Evolutionary conservation across 2,797 vertebrate species (phyloP), one percentile per base, ranked within the genome.

Genomic region (Prionace glauca): DNA sequence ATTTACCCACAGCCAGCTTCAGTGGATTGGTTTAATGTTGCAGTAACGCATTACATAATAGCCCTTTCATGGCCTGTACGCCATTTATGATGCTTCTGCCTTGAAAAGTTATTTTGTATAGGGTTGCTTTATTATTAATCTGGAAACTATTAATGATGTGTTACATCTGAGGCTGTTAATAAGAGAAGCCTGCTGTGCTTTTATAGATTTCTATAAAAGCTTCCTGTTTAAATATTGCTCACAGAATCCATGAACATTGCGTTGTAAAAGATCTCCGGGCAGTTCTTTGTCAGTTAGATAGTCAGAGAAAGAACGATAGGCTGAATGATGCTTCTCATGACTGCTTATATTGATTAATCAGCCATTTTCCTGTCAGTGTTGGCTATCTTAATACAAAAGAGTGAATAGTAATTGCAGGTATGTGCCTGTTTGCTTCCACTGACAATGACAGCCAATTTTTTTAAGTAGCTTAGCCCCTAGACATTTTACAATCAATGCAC

Each of bases 401-500:
- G 90, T 92, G 36, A 67, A 69, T 36, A 3, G 65, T 41, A 92
- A 92, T 67, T 92, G 90, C 65, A 69, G n/a, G 90, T 45, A 92
- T 67, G 36, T 69, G 65, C 90, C 45, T 67, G 20, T 65, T 92
- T 92, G 62, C 90, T 92, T 92, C 90, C 62, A 92, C 90, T 92
- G 65, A 20, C 90, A 92, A 36, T 26, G 90, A 69, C 62, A 41
- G 90, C n/a, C 62, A 92, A 88, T 41, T 92, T 69, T 92, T 92
- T 92, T 24, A 92, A 92, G 62, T 41, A 67, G 90, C n/a, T 92
- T 26, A 92, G 65, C 62, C 65, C 65, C 90, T 26, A 67, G 90
- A 92, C 36, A 24, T 69, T 69, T 92, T 69, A 41, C 90, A 92
- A 92, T 92, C 90, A 92, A 92, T 92, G 62, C 90, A 36, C 90